Evolutionary conservation across 1,140 invertebrate genomes (phyloP).

Genomic region (Mylabris phalerata): DNA sequence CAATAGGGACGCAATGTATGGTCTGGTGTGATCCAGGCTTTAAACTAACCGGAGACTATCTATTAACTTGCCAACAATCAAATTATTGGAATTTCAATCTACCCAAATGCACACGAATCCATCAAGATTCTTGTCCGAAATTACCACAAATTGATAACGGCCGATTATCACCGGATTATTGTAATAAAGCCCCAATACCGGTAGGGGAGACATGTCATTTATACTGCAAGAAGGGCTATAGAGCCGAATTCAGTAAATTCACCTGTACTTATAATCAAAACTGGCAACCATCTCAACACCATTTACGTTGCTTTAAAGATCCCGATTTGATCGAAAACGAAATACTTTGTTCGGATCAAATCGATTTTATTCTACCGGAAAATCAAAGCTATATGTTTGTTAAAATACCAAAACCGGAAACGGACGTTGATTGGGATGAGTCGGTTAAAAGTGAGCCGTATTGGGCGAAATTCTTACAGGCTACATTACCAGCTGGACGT

Average conservation of each 20-base stretch:
- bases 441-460: slow-evolving; percentile 54
- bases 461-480: slow-evolving; percentile 59
- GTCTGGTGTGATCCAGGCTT: slow-evolving; percentile 50
- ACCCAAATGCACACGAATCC: slow-evolving; percentile 47
- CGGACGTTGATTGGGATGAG: slow-evolving; percentile 59
- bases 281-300: slow-evolving; percentile 30
- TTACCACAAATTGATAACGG: slow-evolving; percentile 42
- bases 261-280: slow-evolving; percentile 31
- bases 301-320: no score
- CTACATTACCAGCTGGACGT: slow-evolving; percentile 51
- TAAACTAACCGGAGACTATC: slow-evolving; percentile 46
- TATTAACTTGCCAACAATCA: slow-evolving; percentile 44
- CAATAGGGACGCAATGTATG: slow-evolving; percentile 49
- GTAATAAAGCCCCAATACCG: slow-evolving; percentile 40
- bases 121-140: slow-evolving; percentile 38
- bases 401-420: slow-evolving; percentile 55
- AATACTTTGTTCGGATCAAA: slow-evolving; percentile 56
- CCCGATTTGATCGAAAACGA: no score
- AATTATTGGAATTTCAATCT: slow-evolving; percentile 49
- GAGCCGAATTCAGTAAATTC: slow-evolving; percentile 8
- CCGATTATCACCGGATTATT: slow-evolving; percentile 42
- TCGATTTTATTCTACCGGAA: slow-evolving; percentile 50
- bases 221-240: slow-evolving; percentile 41
- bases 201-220: slow-evolving; percentile 43
- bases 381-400: slow-evolving; percentile 50